A percentile compares a stretch with the other conserved stretches of the same genome.
Evolutionary conservation across 2,888 invertebrate genomes (phyloP).

Genomic region (Uropetala carovei): DNA sequence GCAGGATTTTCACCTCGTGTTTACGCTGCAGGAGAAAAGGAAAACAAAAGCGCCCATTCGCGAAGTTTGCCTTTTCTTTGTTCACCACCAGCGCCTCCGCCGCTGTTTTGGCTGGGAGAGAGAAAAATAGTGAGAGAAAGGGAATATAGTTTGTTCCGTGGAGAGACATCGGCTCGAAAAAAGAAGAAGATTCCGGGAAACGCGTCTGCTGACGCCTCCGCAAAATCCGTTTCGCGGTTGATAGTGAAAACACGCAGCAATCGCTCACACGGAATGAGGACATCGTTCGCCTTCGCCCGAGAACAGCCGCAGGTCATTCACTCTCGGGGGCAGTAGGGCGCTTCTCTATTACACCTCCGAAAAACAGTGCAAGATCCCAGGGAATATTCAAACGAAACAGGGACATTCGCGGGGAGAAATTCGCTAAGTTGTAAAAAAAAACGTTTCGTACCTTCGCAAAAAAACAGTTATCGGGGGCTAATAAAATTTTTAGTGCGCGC

Average conservation of each 20-base stretch:
- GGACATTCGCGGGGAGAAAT: too few species aligned
- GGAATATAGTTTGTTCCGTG: background rate
- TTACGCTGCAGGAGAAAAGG: too few species aligned
- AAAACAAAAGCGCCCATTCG: too few species aligned
- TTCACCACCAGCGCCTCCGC: too few species aligned
- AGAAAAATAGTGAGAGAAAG: background rate
- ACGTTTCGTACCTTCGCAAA: too few species aligned
- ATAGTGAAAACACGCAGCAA: background rate
- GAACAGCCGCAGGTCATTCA: constrained; percentile 4
- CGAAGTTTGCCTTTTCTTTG: too few species aligned
- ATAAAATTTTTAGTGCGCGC: too few species aligned
- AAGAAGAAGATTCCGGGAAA: constrained; percentile 17
- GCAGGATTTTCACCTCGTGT: too few species aligned
- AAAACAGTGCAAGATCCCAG: background rate
- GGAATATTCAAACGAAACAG: background rate
- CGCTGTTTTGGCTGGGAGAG: background rate
- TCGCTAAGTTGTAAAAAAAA: too few species aligned
- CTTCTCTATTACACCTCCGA: background rate
- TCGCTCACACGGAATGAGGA: constrained; percentile 19
- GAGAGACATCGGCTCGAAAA: background rate
- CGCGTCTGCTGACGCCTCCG: background rate
- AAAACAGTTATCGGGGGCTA: too few species aligned
- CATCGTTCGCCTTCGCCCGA: background rate
- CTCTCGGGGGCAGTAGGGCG: background rate
- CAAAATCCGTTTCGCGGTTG: background rate